Percentiles rank a stretch among this genome's conserved stretches.
Conservation (phyloP, 2,113 vertebrate species). For the Passer montanus region DNA sequence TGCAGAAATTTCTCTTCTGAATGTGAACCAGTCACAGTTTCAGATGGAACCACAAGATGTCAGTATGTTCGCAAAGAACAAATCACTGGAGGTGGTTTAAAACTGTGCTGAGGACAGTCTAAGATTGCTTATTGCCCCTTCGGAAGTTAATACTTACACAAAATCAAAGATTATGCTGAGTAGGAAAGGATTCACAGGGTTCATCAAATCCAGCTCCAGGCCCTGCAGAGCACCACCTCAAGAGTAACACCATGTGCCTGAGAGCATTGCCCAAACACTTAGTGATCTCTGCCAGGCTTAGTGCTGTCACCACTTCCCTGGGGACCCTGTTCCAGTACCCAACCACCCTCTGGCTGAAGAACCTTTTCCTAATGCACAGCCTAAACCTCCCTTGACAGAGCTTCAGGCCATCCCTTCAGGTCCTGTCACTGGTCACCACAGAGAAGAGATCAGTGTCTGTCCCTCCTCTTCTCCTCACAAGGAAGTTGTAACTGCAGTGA, state of each 20-base stretch:
- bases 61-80: conserved; percentile 49
- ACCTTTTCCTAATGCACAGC: background rate
- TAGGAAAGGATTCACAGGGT: background rate
- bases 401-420: fast-evolving
- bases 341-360: too few relatives aligned
- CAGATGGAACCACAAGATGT: conserved; percentile 67
- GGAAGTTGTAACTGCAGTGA: background rate
- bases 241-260: too few relatives aligned
- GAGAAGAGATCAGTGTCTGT: background rate
- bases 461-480: fast-evolving
- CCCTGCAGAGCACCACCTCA: background rate
- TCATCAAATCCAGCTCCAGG: background rate
- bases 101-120: background rate
- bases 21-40: background rate
- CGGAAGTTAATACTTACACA: background rate
- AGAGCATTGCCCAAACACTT: background rate
- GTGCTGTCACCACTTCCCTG: background rate
- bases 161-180: background rate
- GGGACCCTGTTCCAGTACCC: background rate
- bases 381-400: background rate
- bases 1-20: background rate
- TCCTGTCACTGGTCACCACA: background rate
- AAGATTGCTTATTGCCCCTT: background rate
- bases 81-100: background rate
- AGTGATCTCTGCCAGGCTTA: background rate